Evolutionary conservation across 2,113 vertebrate genomes (phyloP).

Genomic region (Pluvialis apricaria): DNA sequence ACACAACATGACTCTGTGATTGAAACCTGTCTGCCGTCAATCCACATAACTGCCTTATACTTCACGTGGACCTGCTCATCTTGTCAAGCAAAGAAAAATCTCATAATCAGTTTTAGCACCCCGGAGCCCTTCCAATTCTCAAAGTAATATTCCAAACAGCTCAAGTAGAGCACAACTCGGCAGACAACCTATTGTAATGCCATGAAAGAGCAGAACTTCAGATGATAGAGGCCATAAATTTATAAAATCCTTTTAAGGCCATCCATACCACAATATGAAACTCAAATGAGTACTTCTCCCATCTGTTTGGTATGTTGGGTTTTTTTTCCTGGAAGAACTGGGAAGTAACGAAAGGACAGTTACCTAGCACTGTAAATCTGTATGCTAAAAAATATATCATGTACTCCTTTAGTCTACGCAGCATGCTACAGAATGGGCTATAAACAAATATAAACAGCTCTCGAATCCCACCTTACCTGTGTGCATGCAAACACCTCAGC

Average conservation of each 20-base stretch:
- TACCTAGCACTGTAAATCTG: not conserved
- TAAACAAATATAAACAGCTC: not conserved
- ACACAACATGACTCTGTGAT: constrained; percentile 26
- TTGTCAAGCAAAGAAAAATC: constrained; percentile 81
- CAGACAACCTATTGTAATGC: constrained; percentile 53
- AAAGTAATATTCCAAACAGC: constrained; percentile 76
- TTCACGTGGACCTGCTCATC: constrained; percentile 70
- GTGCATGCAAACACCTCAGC: not conserved
- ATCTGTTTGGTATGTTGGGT: not conserved
- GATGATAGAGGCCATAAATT: constrained; percentile 56
- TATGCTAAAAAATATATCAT: not conserved
- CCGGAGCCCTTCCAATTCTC: constrained; percentile 69
- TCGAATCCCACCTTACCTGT: not conserved
- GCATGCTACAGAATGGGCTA: not conserved
- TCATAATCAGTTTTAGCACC: constrained; percentile 77
- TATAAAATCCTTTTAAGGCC: constrained; percentile 53
- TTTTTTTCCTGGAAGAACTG: not conserved
- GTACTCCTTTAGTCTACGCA: not conserved
- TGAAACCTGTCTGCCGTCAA: constrained; percentile 54
- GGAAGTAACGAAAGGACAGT: constrained; percentile 12
- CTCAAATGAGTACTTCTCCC: constrained; percentile 20
- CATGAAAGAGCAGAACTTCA: constrained; percentile 18
- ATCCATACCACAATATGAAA: constrained; percentile 13
- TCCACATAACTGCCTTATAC: constrained; percentile 46
- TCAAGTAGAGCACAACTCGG: constrained; percentile 39